Percentiles rank a stretch among this genome's conserved stretches.
Conservation (phyloP, 2,113 vertebrate genomes). For the Phalacrocorax aristotelis region DNA sequence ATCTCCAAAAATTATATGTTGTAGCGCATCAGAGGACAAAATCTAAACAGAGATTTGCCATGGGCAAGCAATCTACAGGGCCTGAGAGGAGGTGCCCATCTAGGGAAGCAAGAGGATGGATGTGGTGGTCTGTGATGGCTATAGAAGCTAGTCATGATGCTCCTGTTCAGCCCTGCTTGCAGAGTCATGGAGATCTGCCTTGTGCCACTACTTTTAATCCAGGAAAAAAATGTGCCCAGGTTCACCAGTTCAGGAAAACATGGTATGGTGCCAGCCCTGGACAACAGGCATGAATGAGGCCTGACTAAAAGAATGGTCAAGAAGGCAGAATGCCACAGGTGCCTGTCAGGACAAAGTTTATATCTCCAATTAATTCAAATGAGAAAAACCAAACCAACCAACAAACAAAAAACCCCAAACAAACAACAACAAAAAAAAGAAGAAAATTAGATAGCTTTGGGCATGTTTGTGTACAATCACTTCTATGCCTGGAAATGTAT, state of each 20-base stretch:
- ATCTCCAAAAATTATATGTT: neutral
- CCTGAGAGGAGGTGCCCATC: neutral
- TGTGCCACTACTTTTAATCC: neutral
- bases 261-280: neutral
- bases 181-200: neutral
- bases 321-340: neutral
- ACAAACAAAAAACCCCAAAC: neutral
- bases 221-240: neutral
- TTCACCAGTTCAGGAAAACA: neutral
- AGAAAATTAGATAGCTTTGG: neutral
- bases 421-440: too few relatives aligned
- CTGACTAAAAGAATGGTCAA: neutral
- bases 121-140: neutral
- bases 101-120: neutral
- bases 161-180: neutral
- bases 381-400: neutral
- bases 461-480: neutral
- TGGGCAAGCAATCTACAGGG: neutral
- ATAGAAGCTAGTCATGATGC: neutral
- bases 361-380: neutral
- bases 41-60: neutral
- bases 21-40: neutral
- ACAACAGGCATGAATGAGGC: neutral
- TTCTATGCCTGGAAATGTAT: neutral
- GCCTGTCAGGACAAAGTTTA: neutral